Base-by-base conservation (phyloP, 2,797 vertebrate species). In the Hyperoplus immaculatus region DNA sequence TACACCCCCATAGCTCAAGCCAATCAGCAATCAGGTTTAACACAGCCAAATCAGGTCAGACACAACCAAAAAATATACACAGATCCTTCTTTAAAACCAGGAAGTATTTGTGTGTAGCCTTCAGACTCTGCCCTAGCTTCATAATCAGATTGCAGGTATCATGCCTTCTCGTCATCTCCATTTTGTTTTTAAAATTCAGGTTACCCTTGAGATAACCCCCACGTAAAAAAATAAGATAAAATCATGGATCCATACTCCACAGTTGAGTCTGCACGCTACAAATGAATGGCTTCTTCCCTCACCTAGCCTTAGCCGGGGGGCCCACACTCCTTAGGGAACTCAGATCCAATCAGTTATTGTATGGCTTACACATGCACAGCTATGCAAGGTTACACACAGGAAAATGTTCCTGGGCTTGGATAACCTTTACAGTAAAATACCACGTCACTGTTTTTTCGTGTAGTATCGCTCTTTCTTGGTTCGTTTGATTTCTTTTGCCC, bases 1-100 rank as follows among this genome's bases (percentile, higher is more conserved):
- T 29, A 29, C 29, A 77, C 85, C 66, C 80, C 79, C 53, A 74
- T 66, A 83, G 82, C 81, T 87, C 64, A 77, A 86, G 80, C 78
- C 85, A 86, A 83, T 82, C 78, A 81, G 56, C 73, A 64, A 84
- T 86, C 91, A 89, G 91, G 89, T 91, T 80, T 39, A 82, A 79
- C 53, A 73, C 75, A 81, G n/a, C 69, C 77, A 86, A 87, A 92
- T 92, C 87, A 92, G 91, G 88, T 93, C 78, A 38, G 61, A 86
- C 83, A 72, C 80, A 89, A 91, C 90, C 90, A 90, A 89, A 80
- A 91, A 86, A 84, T 82, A 54, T 18, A 18, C 6, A 77, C 64
- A 76, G 65, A 41, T 77, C 53, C 16, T 49, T 82, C 75, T 69
- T 42, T 62, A 61, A 47, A 51, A 29, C 29, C 0, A 11, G 69